These are phyloP conservation scores for Lithosia quadra DNA, from an alignment of 2,888 invertebrate species.

Conservation along the genomic window DNA sequence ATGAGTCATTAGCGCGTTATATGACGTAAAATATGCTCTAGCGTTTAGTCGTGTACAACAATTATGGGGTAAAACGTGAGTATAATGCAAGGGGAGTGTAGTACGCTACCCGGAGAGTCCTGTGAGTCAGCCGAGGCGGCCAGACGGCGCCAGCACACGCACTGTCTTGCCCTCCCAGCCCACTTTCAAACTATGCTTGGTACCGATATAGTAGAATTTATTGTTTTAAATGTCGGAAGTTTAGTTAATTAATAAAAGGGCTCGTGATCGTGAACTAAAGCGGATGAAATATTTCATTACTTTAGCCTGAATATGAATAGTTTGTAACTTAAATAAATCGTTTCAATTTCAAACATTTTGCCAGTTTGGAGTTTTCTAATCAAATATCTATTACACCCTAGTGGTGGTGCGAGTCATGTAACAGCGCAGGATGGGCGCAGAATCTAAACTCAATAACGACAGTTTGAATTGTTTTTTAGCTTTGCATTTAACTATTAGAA, in stretches of 20 bases:
- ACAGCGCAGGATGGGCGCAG: constrained; percentile 23
- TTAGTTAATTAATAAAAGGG: constrained; percentile 68
- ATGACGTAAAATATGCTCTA: constrained; percentile 32
- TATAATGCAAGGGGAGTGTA: constrained; percentile 74
- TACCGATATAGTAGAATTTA: constrained; percentile 53
- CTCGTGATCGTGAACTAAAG: constrained; percentile 52
- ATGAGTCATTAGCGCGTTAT: constrained; percentile 37
- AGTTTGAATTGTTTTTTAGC: constrained; percentile 44
- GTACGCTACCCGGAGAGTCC: constrained; percentile 70
- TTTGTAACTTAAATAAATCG: constrained; percentile 23
- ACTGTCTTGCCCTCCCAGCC: constrained; percentile 71
- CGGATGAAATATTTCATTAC: constrained; percentile 62
- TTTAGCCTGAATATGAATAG: constrained; percentile 31
- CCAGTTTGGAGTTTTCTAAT: constrained; percentile 22
- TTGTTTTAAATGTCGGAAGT: constrained; percentile 62
- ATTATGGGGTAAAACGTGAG: constrained; percentile 77
- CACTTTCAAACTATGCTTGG: constrained; percentile 56
- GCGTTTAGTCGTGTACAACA: constrained; percentile 59
- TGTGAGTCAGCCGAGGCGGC: constrained; percentile 78
- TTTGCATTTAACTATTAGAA: constrained; percentile 35
- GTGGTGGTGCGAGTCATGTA: constrained; percentile 25
- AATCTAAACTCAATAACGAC: constrained; percentile 40
- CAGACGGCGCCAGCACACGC: constrained; percentile 80
- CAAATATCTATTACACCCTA: constrained; percentile 36
- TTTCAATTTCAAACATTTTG: constrained; percentile 15